Evolutionary conservation across 1,140 invertebrate species (phyloP), one percentile per base, ranked within the genome.

Genomic region (Aethina tumida): DNA sequence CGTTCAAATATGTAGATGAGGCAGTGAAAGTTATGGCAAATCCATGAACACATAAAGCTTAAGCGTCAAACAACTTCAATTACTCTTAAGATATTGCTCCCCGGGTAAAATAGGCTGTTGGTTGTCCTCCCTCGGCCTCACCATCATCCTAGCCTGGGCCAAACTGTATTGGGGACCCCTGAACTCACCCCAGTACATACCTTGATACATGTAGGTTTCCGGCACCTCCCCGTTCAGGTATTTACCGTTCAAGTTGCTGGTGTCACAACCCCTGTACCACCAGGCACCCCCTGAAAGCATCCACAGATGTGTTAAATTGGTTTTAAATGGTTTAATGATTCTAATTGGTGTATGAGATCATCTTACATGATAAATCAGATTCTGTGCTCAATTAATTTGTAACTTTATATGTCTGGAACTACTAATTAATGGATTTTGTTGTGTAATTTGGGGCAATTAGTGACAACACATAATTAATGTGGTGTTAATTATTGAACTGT

Each of bases 191-290:
- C 74, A 77, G 43, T 75, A 75, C 29, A 74, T 70, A 0, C 70
- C 66, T 43, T 74, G 66, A n/a, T 67, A 69, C 32, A 64, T 58
- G 28, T 64, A 63, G 2, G 64, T 62, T 1, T 66, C 63, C 2
- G 71, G 65, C 10, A 72, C 49, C 3, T 68, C 54, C 5, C 69
- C 66, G 37, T 67, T 66, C 35, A 74, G 62, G 43, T 77, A 80
- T 35, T 66, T 65, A 0, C 71, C 73, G 45, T 75, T 75, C 13
- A 75, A 55, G 43, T 74, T 75, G 47, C 67, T 66, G 47, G 68
- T 75, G 32, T 74, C 71, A 47, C 68, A 70, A 4, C 55, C 55
- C 36, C 69, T 71, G 45, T 75, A 79, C 78, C 78, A 81, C 78
- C 78, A 81, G 58, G 75, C 78, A 2, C 71, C 77, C 4, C 70